These are phyloP conservation scores for Petrocephalus microphthalmus DNA, from an alignment of 2,113 vertebrate species.

Conservation along the genomic window DNA sequence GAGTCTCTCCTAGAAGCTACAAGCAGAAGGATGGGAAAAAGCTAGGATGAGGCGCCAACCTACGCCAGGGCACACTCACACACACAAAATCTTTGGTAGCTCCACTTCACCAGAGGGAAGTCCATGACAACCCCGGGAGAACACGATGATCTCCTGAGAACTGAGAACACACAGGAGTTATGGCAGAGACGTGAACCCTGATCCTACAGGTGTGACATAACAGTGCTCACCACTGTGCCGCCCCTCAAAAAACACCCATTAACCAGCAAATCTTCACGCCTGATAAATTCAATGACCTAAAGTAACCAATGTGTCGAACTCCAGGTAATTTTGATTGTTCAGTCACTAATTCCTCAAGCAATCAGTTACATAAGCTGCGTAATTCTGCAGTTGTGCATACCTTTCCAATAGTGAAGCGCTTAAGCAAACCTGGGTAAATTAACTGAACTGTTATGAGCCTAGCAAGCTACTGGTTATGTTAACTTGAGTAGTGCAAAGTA, in stretches of 20 bases:
- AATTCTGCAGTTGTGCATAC: neutral
- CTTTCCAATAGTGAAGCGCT: neutral
- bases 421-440: neutral
- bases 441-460: neutral
- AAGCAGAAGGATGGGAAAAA: neutral
- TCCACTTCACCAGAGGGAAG: neutral
- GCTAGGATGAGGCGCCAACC: neutral
- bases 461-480: neutral
- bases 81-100: neutral
- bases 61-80: neutral
- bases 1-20: neutral
- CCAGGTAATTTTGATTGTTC: neutral
- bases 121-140: neutral
- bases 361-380: neutral
- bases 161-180: neutral
- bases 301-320: neutral
- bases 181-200: neutral
- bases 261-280: neutral
- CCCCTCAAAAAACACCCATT: neutral
- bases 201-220: neutral
- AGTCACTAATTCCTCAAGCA: neutral
- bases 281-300: neutral
- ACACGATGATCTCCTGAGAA: too few relatives aligned
- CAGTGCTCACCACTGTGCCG: neutral
- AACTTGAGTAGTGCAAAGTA: neutral